Base-by-base conservation (phyloP, 2,113 vertebrate species). In the Salvelinus namaycush region DNA sequence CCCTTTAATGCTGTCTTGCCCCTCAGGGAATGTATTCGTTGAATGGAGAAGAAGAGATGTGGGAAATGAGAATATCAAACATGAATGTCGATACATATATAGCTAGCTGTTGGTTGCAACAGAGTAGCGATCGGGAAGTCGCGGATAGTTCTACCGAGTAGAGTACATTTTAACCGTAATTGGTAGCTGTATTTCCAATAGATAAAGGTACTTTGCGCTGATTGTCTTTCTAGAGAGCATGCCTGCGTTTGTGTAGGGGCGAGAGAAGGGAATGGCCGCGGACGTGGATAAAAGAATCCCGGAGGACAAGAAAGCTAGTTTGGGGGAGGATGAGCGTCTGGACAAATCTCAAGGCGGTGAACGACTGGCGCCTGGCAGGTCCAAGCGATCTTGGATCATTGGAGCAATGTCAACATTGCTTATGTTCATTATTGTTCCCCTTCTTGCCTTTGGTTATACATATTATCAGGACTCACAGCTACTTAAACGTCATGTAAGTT, bases 371-470 rank as follows among this genome's bases (percentile, higher is more conserved):
- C 22, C 60, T 12, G 57, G 48, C 57, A 66, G 22, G 29, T 31
- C 12, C 20, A 64, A n/a, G 76, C 80, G 82, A 1, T 84, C 81
- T 29, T 68, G 89, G 86, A 64, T 88, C 66, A 75, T 1, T 51
- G 34, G 81, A 75, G 54, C 79, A 44, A n/a, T 90, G 9, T 88
- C 78, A 67, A 87, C 85, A 60, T 68, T 93, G 73, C 60, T 93
- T 1, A 0, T 92, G 8, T 72, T 93, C 48, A 66, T 70, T 29
- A 79, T 83, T 8, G 90, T 92, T n/a, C 92, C 94, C 16, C 27
- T 93, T 1, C 48, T 92, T 49, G 92, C 88, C n/a, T 84, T 87
- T 20, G 92, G 86, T 11, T 75, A 92, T 62, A 92, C 90, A 86
- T 87, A 87, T 64, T 51, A 92, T 72, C 91, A 44, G 57, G 89